Conservation (phyloP, 2,888 invertebrate species). For the Drosophila mimetica region DNA sequence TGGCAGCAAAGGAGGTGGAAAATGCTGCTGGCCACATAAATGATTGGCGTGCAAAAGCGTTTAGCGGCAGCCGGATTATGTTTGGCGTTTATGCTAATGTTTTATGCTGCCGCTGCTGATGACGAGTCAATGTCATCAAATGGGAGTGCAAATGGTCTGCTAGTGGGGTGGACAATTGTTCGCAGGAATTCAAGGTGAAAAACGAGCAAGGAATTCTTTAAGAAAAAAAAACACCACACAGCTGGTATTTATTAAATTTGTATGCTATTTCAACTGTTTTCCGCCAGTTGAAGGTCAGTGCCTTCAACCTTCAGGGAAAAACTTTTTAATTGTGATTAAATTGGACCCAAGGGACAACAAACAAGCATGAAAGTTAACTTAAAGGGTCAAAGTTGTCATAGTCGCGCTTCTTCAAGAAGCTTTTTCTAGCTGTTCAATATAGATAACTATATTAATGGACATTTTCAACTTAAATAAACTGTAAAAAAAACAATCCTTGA, state of each 20-base stretch:
- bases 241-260: neutral
- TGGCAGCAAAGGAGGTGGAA: neutral
- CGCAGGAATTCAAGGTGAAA: neutral
- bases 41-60: constrained; percentile 45
- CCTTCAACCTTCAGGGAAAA: neutral
- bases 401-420: neutral
- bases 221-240: neutral
- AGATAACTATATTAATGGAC: too few relatives aligned
- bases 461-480: too few relatives aligned
- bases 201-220: neutral
- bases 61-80: constrained; percentile 40
- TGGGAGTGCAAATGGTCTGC: neutral
- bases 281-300: neutral
- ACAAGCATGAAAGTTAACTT: neutral
- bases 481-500: too few relatives aligned
- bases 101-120: constrained; percentile 12
- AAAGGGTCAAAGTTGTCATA: neutral
- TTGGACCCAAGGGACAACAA: neutral
- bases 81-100: constrained; percentile 36
- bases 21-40: constrained; percentile 24
- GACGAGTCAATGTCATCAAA: constrained; percentile 21
- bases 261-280: neutral
- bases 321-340: constrained; percentile 3
- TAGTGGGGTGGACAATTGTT: neutral
- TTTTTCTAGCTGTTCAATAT: too few relatives aligned